These are phyloP conservation scores for Terrapene triunguis DNA, from an alignment of 2,113 vertebrate species.

Conservation along the genomic window DNA sequence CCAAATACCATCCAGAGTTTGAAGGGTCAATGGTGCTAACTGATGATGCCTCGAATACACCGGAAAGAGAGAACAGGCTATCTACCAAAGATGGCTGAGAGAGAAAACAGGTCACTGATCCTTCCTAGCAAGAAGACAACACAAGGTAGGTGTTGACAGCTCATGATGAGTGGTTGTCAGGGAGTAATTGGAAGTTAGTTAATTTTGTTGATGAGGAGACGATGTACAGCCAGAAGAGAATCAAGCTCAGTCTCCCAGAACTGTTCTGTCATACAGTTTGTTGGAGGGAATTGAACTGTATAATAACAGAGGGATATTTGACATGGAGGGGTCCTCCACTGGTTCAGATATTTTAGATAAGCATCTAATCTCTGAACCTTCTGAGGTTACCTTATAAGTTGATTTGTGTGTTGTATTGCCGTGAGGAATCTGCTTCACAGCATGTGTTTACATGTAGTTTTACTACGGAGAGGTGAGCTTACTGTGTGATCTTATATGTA, in stretches of 20 bases:
- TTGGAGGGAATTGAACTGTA: conserved; percentile 45
- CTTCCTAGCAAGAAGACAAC: conserved; percentile 55
- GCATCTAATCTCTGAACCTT: background rate
- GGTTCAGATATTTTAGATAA: background rate
- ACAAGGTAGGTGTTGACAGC: background rate
- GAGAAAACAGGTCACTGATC: conserved; percentile 11
- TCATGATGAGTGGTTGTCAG: background rate
- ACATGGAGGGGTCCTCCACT: background rate
- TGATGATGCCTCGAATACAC: conserved; percentile 23
- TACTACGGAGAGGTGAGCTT: background rate
- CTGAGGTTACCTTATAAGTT: background rate
- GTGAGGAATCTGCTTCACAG: background rate
- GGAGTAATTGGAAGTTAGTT: conserved; percentile 20
- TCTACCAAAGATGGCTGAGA: conserved; percentile 29
- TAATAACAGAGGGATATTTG: conserved; percentile 5
- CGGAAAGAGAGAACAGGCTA: conserved; percentile 19
- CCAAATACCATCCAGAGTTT: background rate
- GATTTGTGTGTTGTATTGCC: background rate
- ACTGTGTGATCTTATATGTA: background rate
- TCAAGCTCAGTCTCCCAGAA: background rate
- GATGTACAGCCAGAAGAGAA: conserved; percentile 24
- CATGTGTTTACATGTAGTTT: background rate
- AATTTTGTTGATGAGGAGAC: background rate
- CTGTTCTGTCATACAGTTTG: background rate
- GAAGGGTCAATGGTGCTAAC: background rate